Conservation (phyloP, 2,113 vertebrate genomes). For the Zosterops lateralis region DNA sequence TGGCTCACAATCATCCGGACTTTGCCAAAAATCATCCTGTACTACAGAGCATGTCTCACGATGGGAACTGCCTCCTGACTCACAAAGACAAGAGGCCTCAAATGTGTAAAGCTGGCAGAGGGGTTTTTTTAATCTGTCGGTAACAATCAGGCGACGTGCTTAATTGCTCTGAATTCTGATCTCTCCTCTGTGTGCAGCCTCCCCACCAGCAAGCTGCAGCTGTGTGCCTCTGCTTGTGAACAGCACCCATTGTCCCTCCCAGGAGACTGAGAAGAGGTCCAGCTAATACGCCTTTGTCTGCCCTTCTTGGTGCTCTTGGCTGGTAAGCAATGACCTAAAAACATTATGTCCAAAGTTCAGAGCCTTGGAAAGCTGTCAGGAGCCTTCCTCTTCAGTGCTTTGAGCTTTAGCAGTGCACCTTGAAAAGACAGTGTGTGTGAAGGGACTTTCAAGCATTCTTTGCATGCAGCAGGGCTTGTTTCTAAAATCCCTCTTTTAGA, state of each 20-base stretch:
- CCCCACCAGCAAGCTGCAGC: constrained; percentile 2
- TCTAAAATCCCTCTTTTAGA: background rate
- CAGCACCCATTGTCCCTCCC: constrained; percentile 37
- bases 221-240: constrained; percentile 10
- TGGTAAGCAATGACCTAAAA: constrained; percentile 13
- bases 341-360: background rate
- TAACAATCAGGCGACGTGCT: background rate
- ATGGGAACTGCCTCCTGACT: constrained; percentile 56
- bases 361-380: background rate
- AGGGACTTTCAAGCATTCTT: background rate
- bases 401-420: background rate
- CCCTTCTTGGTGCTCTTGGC: constrained; percentile 4
- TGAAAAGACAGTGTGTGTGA: background rate
- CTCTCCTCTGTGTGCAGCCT: background rate
- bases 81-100: constrained; percentile 16
- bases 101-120: constrained; percentile 30
- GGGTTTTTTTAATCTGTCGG: constrained; percentile 12
- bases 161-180: constrained; percentile 4
- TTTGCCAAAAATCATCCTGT: constrained; percentile 64
- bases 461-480: background rate
- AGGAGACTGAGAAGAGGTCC: constrained; percentile 37
- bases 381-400: background rate
- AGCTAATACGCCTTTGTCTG: constrained; percentile 35
- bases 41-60: constrained; percentile 4
- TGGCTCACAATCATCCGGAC: background rate